phyloP scores from a whole-genome alignment of 2,888 invertebrate genomes.

The Mesorhabditis sp. region DNA sequence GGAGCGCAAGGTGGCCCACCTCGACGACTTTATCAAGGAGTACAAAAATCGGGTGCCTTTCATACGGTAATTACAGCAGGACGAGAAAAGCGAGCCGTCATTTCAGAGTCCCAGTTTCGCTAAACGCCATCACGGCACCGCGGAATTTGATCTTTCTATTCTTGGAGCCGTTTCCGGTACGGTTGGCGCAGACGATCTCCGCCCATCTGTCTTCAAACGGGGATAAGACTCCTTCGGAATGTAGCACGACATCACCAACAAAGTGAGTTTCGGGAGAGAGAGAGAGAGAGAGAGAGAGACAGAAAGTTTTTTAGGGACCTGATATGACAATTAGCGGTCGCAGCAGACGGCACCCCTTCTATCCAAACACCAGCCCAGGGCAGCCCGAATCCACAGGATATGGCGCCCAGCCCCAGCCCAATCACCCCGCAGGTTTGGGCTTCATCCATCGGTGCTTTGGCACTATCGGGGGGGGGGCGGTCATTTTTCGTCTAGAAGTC shows the following conservation, averaged over 20 bases:
- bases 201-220: constrained; percentile 7
- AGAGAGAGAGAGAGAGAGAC: neutral
- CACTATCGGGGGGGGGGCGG: too few species aligned
- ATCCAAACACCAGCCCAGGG: neutral
- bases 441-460: too few species aligned
- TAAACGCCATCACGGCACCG: constrained; percentile 22
- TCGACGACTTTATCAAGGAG: constrained; percentile 52
- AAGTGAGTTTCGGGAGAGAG: neutral
- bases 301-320: neutral
- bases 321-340: neutral
- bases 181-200: constrained; percentile 16
- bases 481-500: too few species aligned
- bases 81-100: neutral
- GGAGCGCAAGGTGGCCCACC: constrained; percentile 45
- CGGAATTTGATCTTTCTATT: constrained; percentile 19
- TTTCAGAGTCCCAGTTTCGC: constrained; percentile 19
- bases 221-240: neutral
- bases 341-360: neutral
- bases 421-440: too few species aligned
- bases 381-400: too few species aligned
- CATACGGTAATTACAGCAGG: constrained; percentile 22
- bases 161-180: constrained; percentile 22
- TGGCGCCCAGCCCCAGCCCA: too few species aligned
- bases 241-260: neutral
- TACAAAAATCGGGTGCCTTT: constrained; percentile 36